Percentiles rank a stretch among this genome's conserved stretches.
These are phyloP conservation scores for Steinernema scapterisci DNA, from an alignment of 2,888 invertebrate genomes.

Conservation along the genomic window DNA sequence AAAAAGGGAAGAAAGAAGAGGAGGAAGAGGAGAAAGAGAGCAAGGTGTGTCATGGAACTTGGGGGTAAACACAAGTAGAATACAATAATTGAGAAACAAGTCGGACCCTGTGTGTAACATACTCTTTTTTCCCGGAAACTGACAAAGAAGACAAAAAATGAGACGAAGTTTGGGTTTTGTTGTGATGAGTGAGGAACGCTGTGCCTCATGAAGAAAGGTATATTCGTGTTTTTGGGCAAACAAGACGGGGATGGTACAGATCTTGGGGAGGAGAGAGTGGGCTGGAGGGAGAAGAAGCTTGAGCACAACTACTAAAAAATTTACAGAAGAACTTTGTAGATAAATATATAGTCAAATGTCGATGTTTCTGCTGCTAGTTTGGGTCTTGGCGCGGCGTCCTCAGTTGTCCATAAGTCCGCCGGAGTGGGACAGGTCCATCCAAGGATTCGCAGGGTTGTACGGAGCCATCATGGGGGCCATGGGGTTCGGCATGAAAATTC, in stretches of 20 bases:
- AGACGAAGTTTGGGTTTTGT: background rate
- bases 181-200: too few relatives aligned
- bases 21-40: background rate
- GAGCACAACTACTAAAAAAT: slow-evolving; percentile 28
- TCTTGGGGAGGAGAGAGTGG: background rate
- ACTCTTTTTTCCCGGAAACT: slow-evolving; percentile 10
- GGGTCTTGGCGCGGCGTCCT: background rate
- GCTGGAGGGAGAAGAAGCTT: slow-evolving; percentile 26
- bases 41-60: too few relatives aligned
- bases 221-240: too few relatives aligned
- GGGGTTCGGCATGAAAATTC: slow-evolving; percentile 22
- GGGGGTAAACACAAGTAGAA: background rate
- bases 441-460: slow-evolving; percentile 26
- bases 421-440: slow-evolving; percentile 21
- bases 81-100: background rate
- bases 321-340: slow-evolving; percentile 24
- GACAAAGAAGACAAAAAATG: background rate
- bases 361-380: slow-evolving; percentile 27
- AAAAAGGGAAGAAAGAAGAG: background rate
- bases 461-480: slow-evolving; percentile 29
- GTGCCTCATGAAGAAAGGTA: too few relatives aligned
- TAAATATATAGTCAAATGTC: slow-evolving; percentile 16
- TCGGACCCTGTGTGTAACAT: slow-evolving; percentile 12
- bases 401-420: slow-evolving; percentile 19
- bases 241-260: too few relatives aligned